Conservation (phyloP, 2,113 vertebrate species). For the Ranitomeya imitator region DNA sequence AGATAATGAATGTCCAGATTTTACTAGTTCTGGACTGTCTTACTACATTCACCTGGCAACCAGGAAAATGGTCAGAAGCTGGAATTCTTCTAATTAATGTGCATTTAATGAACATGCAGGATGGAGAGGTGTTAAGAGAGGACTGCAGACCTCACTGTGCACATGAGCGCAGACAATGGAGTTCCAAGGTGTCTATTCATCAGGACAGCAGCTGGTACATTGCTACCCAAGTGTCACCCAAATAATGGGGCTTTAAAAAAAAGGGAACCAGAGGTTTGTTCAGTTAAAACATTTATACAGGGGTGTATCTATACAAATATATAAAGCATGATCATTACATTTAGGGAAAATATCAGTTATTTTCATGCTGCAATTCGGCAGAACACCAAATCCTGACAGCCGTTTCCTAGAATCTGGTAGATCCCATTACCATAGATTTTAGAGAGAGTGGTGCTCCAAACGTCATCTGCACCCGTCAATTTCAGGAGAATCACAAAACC, state of each 20-base stretch:
- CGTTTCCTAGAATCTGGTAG: too few species aligned
- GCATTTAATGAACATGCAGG: conserved; percentile 63
- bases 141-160: conserved; percentile 60
- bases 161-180: conserved; percentile 58
- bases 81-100: conserved; percentile 60
- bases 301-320: neutral
- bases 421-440: neutral
- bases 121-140: conserved; percentile 58
- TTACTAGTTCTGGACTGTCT: neutral
- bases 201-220: conserved; percentile 64
- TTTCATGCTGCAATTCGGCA: neutral
- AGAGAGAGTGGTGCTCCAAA: too few species aligned
- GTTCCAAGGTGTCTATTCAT: conserved; percentile 64
- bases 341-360: neutral
- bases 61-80: conserved; percentile 30
- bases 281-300: neutral
- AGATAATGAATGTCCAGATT: conserved; percentile 41
- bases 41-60: conserved; percentile 46
- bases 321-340: neutral
- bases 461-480: too few species aligned
- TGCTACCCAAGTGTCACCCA: conserved; percentile 58
- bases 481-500: too few species aligned
- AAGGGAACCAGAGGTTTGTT: neutral
- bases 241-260: conserved; percentile 42
- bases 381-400: neutral